These are phyloP conservation scores for Chionoecetes opilio DNA, from an alignment of 1,140 invertebrate genomes.

Conservation along the genomic window DNA sequence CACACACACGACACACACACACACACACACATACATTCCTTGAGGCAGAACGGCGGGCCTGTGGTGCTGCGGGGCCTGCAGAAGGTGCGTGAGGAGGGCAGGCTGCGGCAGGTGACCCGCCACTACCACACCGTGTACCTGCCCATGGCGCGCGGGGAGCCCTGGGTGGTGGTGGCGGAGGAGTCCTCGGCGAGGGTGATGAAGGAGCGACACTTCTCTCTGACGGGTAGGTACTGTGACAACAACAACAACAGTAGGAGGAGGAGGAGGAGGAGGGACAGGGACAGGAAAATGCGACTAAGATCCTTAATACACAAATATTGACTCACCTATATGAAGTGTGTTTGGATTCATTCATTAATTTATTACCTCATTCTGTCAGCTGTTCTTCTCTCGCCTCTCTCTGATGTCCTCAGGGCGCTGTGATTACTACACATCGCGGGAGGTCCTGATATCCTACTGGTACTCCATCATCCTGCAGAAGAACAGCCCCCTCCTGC, in stretches of 20 bases:
- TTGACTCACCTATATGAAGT: too few relatives aligned
- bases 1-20: too few relatives aligned
- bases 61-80: neutral
- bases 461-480: neutral
- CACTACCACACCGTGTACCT: neutral
- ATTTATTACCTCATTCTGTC: too few relatives aligned
- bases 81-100: neutral
- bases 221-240: neutral
- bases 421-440: neutral
- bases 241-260: too few relatives aligned
- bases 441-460: neutral
- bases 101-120: neutral
- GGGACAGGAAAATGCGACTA: too few relatives aligned
- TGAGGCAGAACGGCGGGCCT: neutral
- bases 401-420: neutral
- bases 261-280: too few relatives aligned
- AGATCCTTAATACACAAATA: too few relatives aligned
- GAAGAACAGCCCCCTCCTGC: slow-evolving; percentile 4
- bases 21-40: too few relatives aligned
- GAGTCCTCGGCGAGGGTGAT: neutral
- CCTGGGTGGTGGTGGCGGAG: slow-evolving; percentile 1
- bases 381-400: neutral
- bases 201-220: neutral
- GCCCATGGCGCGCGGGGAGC: neutral
- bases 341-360: too few relatives aligned